Base-by-base conservation (phyloP, 2,797 vertebrate genomes). In the Helicolenus hilgendorfi region DNA sequence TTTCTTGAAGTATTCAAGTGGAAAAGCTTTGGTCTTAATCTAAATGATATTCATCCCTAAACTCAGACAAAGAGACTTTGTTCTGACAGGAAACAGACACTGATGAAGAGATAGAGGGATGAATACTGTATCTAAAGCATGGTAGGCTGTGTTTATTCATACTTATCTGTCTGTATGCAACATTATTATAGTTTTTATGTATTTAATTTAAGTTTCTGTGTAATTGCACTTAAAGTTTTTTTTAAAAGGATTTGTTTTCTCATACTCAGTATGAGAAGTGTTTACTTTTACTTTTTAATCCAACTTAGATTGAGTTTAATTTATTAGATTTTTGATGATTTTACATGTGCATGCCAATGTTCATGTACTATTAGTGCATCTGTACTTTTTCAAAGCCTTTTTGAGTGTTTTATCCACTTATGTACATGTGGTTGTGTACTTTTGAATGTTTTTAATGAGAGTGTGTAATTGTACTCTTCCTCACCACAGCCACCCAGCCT, bases 401-500 rank as follows among this genome's bases (percentile, higher is more conserved):
- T 59, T 55, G n/a, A 55, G 0, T 55, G 31, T 41, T 27, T 41
- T 24, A 55, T 38, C 29, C 14, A 4, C 53, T 62, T 71, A n/a
- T 49, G 10, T 31, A 13, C 13, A 22, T 11, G 9, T 33, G 15
- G 11, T 53, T 49, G 18, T 27, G 49, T 2, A 36, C 18, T 18
- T 55, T 29, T 35, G 27, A 8, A 49, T 27, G 72, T 4, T 64
- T 20, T 1, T 64, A 14, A 13, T 29, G 20, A 58, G 2, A 29
- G 27, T 56, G 68, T 18, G 2, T 29, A 6, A 20, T 5, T 29
- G 45, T 22, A 3, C 26, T 14, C 24, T 3, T 79, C 95, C 98
- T 98, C 90, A 99, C 99, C 98, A 99, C 98, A 11, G 99, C 97
- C 89, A 99, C 98, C 99, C 99, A 99, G 5, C 99, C 99, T 26